Percentiles rank a stretch among this genome's conserved stretches.
Conservation (phyloP, 2,888 invertebrate genomes). For the Molorchus minor region DNA sequence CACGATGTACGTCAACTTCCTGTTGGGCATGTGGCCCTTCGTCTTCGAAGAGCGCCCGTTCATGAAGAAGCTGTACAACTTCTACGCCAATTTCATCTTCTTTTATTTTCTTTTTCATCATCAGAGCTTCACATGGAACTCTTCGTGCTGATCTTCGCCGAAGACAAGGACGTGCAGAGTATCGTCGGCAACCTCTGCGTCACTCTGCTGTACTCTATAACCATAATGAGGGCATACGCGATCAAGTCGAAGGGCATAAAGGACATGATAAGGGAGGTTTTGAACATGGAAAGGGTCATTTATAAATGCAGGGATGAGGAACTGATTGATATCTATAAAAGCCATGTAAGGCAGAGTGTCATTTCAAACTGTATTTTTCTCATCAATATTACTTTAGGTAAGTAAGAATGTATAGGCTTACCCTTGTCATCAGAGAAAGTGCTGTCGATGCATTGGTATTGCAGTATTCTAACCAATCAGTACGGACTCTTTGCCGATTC, state of each 20-base stretch:
- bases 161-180: constrained; percentile 31
- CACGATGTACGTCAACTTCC: constrained; percentile 32
- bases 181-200: constrained; percentile 38
- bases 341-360: constrained; percentile 23
- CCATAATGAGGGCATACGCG: constrained; percentile 27
- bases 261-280: constrained; percentile 31
- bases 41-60: constrained; percentile 31
- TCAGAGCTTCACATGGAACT: constrained; percentile 34
- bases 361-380: constrained; percentile 22
- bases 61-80: constrained; percentile 23
- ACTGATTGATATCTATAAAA: constrained; percentile 30
- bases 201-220: constrained; percentile 34
- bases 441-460: no score
- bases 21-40: constrained; percentile 36
- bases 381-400: constrained; percentile 4
- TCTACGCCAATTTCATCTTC: constrained; percentile 28
- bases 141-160: constrained; percentile 25
- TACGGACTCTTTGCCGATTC: no score
- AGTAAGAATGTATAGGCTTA: no score
- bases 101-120: constrained; percentile 32
- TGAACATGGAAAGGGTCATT: constrained; percentile 28
- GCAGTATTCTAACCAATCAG: no score
- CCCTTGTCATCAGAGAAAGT: no score
- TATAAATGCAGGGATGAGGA: constrained; percentile 24
- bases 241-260: constrained; percentile 27